Base-by-base conservation (phyloP, 2,113 vertebrate genomes). In the Athene noctua region DNA sequence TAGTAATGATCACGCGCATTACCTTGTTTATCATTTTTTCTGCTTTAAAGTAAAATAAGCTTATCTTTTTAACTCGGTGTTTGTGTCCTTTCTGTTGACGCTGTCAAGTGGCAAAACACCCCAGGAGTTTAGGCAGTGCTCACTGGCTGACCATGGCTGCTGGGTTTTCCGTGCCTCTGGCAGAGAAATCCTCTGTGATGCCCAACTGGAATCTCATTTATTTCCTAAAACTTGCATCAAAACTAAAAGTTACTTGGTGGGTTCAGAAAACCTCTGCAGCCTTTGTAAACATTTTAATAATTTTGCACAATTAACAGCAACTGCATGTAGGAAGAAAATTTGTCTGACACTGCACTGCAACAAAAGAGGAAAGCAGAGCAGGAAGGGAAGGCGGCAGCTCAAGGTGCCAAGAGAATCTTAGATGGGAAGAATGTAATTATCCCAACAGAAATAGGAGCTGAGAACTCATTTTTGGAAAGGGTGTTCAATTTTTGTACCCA, bases 361-460 rank as follows among this genome's bases (percentile, higher is more conserved):
- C 0, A 0, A 10, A 80, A 72, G 23, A 70, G 81, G 62, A 86
- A 83, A 62, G 66, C 20, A 72, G 34, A 61, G 26, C 7, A 16
- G 74, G 49, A 84, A 87, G 62, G 25, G 71, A 72, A 90, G 58
- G 42, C 15, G 32, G 58, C 22, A 51, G 85, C 21, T 62, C 2
- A 1, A 72, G 40, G 17, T 68, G 66, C 71, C 55, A 38, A 34
- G 51, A 62, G 52, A 83, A 73, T 47, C n/a, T 11, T 1, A 80
- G n/a, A n/a, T 46, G n/a, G 75, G 34, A 83, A 83, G 62, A 74
- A 86, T 25, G 47, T 30, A 93, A 95, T 93, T 92, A 96, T 63
- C 79, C 32, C 42, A 52, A 63, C 9, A 83, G 58, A 93, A 96
- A 96, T 14, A 86, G 90, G 51, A 94, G 18, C 58, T 15, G 20